Base-by-base conservation (phyloP, 2,797 vertebrate species). In the Eidolon dupreanum region DNA sequence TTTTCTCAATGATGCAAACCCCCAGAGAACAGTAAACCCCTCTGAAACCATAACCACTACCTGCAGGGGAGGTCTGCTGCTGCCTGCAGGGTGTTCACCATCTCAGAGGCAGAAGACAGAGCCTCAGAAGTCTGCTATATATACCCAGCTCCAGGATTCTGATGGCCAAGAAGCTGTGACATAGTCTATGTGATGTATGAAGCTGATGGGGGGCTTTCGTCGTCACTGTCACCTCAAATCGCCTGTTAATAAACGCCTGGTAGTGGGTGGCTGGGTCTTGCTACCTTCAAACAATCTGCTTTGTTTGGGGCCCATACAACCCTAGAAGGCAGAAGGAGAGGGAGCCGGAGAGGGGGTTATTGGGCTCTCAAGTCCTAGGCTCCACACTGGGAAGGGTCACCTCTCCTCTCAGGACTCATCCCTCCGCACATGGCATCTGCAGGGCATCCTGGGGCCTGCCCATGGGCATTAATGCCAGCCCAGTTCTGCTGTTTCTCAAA, bases 391-490 rank as follows among this genome's bases (percentile, higher is more conserved):
- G 33, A 38, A n/a, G 20, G 2, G 22, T 63, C 77, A 28, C 41
- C 8, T 38, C 63, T 49, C 36, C 63, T 31, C 12, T 33, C 0
- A 28, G 59, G 8, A 51, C 9, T 36, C 26, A 33, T 43, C 13
- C 10, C 12, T 19, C 12, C 5, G 61, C 38, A 6, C 16, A 11
- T 66, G 31, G 53, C 5, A 12, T 63, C 28, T 51, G 2, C 7
- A 26, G 1, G 38, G 26, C 43, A 3, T 19, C 82, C 75, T 38
- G 16, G 2, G 83, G 15, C 17, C 71, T 28, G 24, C 33, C 19
- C 4, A 0, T 2, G 26, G n/a, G 51, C 33, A 22, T n/a, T 0
- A 20, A 66, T 8, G 8, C 33, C 61, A 75, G 36, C 4, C 1
- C 24, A 22, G 13, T 22, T 63, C 82, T 43, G 41, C 51, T 65